These are phyloP conservation scores for Hippocampus guttulatus DNA, from an alignment of 2,113 vertebrate genomes.

Conservation along the genomic window DNA sequence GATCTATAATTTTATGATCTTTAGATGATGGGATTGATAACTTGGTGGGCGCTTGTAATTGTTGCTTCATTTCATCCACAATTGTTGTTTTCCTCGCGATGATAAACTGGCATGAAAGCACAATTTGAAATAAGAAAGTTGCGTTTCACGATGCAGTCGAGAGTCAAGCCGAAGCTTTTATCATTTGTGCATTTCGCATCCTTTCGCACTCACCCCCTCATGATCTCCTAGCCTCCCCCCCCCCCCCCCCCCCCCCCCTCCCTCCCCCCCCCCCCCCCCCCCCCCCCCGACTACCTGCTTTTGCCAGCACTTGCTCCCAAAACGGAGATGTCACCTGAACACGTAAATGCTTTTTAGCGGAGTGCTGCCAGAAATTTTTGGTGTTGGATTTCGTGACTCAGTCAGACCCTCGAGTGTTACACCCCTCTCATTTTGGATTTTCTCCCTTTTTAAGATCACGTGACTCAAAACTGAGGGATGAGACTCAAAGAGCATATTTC, in stretches of 20 bases:
- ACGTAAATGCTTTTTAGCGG: constrained; percentile 32
- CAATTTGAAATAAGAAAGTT: neutral
- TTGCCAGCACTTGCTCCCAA: neutral
- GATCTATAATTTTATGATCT: neutral
- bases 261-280: neutral
- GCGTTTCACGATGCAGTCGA: neutral
- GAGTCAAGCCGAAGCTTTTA: constrained; percentile 8
- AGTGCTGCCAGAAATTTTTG: constrained; percentile 5
- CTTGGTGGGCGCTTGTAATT: neutral
- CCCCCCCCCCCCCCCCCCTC: too few relatives aligned
- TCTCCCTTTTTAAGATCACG: neutral
- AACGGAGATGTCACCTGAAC: constrained; percentile 11
- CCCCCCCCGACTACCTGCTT: neutral
- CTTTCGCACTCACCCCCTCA: neutral
- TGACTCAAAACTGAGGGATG: neutral
- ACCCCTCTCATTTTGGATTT: constrained; percentile 9
- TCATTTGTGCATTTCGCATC: constrained; percentile 2
- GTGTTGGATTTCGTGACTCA: constrained; percentile 17
- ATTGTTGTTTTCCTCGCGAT: neutral
- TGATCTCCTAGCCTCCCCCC: neutral
- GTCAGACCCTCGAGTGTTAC: constrained; percentile 2
- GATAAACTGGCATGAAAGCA: neutral
- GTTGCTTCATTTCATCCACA: neutral
- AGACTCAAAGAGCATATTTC: neutral
- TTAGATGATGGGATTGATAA: neutral